A percentile compares a stretch with the other conserved stretches of the same genome.
phyloP scores from a whole-genome alignment of 2,113 vertebrate species.

The Bos taurus region DNA sequence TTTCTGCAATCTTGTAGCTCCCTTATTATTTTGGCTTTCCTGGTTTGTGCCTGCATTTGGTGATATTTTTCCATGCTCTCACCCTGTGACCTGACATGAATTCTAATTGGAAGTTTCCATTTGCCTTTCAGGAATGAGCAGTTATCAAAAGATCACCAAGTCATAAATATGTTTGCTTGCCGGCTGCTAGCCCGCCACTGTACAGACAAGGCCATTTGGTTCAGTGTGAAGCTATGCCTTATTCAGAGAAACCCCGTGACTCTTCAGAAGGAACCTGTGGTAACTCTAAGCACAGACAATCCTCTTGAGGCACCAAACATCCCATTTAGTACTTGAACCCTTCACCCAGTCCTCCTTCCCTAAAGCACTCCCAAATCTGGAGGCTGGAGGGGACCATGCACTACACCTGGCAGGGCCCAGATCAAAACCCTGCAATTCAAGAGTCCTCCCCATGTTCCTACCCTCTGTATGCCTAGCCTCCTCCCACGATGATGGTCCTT shows the following conservation, averaged over 20 bases:
- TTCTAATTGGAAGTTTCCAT: neutral
- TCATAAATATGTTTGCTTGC: neutral
- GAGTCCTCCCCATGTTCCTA: neutral
- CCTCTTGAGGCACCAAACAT: neutral
- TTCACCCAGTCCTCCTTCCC: neutral
- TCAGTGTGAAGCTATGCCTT: neutral
- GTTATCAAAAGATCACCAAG: constrained; percentile 28
- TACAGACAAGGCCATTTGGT: neutral
- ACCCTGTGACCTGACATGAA: neutral
- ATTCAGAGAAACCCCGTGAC: neutral
- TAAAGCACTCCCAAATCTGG: accelerated
- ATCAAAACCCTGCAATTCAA: neutral
- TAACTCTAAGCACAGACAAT: neutral
- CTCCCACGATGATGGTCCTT: neutral
- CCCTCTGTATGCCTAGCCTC: neutral
- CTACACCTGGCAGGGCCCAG: neutral
- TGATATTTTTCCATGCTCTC: neutral
- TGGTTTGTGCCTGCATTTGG: neutral
- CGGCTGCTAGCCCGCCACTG: neutral
- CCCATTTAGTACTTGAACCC: neutral
- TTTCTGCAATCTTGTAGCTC: neutral
- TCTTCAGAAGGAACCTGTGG: neutral
- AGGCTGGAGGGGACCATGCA: neutral
- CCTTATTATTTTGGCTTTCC: neutral
- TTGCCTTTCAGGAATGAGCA: constrained; percentile 45